Evolutionary conservation across 2,888 invertebrate species (phyloP), one percentile per base, ranked within the genome.

Genomic region (Brenthis hecate): DNA sequence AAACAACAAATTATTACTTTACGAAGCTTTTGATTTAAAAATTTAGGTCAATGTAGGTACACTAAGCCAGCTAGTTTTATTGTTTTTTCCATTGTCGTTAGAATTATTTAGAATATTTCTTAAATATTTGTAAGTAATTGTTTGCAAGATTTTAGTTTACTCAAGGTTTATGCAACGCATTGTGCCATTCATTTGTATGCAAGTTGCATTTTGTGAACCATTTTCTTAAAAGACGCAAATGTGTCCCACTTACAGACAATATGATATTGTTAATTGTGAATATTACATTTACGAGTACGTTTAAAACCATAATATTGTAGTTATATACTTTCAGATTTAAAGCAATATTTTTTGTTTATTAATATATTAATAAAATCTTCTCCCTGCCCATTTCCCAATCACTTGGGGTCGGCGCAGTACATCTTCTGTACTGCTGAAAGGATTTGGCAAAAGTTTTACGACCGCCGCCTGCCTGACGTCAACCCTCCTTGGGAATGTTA

Each of bases 101-200:
- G 16, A 60, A 23, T 11, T 28, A 48, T 50, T 56, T 50, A 48
- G 32, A 55, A 55, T 16, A 56, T 63, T 64, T 51, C 58, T 50
- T 67, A 64, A 67, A 53, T 53, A 56, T 64, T 56, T 60, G 43
- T 47, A 43, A 61, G 43, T 64, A 66, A 62, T 67, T 70, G 56
- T 62, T 62, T 48, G 2, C 19, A 19, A 53, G 48, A 54, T 50
- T 55, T 62, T 53, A 64, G 54, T 50, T 23, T 54, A 58, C 57
- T 43, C 54, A 36, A 51, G 58, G 19, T 28, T 57, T 66, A 50
- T 32, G 66, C 48, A 66, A 61, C 23, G 50, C 36, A 66, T 71
- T 71, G 65, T 68, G 36, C 23, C 36, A 16, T 32, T 65, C 13
- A 62, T 72, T 72, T 13, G 67, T 68, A 72, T 72, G 70, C 70